phyloP scores from a whole-genome alignment of 2,113 vertebrate genomes.

The Tonatia bakeri region DNA sequence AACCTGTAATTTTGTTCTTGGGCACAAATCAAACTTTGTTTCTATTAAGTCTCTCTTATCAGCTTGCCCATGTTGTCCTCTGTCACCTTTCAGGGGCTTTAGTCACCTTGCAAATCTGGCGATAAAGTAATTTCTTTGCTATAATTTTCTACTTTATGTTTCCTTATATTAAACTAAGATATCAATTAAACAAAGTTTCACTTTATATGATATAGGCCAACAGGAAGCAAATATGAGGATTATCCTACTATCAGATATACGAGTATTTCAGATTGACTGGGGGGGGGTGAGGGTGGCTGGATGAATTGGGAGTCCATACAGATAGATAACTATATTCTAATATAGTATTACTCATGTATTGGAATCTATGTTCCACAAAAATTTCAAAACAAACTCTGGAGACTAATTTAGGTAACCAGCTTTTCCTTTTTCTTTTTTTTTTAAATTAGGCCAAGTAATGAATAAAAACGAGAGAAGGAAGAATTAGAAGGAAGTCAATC shows the following conservation, averaged over 20 bases:
- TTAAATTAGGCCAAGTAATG: neutral
- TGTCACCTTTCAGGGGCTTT: neutral
- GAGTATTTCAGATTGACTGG: neutral
- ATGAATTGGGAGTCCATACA: neutral
- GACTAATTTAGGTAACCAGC: neutral
- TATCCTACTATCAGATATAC: neutral
- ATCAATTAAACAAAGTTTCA: neutral
- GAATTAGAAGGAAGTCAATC: neutral
- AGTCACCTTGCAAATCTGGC: neutral
- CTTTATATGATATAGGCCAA: neutral
- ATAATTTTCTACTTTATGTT: neutral
- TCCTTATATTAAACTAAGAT: neutral
- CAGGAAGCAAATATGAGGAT: neutral
- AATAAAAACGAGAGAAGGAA: neutral
- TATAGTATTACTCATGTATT: neutral
- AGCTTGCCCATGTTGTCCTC: neutral
- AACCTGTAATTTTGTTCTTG: neutral
- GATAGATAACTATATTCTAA: neutral
- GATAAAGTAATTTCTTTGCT: neutral
- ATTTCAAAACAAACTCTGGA: constrained; percentile 25
- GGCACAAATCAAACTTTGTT: neutral
- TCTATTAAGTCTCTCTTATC: constrained; percentile 5
- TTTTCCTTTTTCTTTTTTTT: neutral
- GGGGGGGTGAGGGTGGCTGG: neutral
- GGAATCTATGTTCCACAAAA: neutral